These are phyloP conservation scores for Zaprionus africanus DNA, from an alignment of 1,140 invertebrate species.

Conservation along the genomic window DNA sequence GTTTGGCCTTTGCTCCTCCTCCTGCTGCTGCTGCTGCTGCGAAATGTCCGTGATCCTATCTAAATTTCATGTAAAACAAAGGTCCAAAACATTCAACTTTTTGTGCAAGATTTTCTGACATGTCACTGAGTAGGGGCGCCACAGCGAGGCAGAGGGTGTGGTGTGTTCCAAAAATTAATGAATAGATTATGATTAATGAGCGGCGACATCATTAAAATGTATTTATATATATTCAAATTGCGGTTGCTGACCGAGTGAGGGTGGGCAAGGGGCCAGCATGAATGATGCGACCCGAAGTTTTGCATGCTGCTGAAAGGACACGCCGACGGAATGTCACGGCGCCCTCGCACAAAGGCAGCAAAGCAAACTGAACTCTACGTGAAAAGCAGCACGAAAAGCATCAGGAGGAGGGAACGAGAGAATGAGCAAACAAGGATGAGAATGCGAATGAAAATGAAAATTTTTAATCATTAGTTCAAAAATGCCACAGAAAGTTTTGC, in stretches of 20 bases:
- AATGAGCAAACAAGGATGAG: not conserved
- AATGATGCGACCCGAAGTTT: conserved; percentile 43
- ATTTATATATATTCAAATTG: conserved; percentile 78
- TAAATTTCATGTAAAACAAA: conserved; percentile 65
- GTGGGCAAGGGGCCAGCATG: conserved; percentile 1
- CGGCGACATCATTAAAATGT: conserved; percentile 82
- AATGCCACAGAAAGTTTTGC: conserved; percentile 78
- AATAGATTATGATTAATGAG: conserved; percentile 83
- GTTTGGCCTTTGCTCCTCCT: not conserved
- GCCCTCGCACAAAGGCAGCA: conserved; percentile 56
- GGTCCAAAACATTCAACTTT: conserved; percentile 63
- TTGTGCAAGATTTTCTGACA: conserved; percentile 59
- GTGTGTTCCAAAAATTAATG: conserved; percentile 70
- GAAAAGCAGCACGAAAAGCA: conserved; percentile 1
- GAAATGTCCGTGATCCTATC: conserved; percentile 56
- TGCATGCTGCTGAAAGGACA: conserved; percentile 15
- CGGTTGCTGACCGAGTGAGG: conserved; percentile 67
- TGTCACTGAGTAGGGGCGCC: conserved; percentile 19
- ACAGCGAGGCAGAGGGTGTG: not conserved
- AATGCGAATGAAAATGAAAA: conserved; percentile 52
- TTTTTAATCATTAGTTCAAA: conserved; percentile 81
- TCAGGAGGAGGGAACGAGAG: not conserved
- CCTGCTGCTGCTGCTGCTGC: not conserved
- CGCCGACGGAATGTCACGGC: conserved; percentile 63
- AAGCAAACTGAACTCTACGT: conserved; percentile 29